Evolutionary conservation across 2,888 invertebrate species (phyloP).

Genomic region (Andrena bucephala): DNA sequence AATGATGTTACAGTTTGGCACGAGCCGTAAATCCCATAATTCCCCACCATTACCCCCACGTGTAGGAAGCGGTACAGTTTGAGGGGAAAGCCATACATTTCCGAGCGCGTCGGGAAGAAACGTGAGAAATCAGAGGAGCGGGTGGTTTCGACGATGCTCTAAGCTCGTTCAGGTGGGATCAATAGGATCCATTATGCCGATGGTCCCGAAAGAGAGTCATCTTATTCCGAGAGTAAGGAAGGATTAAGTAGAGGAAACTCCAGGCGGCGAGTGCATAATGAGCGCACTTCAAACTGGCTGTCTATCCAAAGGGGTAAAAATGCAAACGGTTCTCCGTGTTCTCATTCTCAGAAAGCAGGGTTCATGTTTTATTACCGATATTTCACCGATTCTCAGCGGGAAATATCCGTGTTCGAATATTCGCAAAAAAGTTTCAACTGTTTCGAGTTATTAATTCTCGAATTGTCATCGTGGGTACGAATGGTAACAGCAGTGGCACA

Average conservation of each 20-base stretch:
- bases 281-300: not conserved
- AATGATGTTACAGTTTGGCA: not conserved
- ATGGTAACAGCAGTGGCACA: not conserved
- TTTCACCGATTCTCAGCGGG: not conserved
- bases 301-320: not conserved
- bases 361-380: not conserved
- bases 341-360: not conserved
- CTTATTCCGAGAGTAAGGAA: constrained; percentile 4
- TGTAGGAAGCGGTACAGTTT: not conserved
- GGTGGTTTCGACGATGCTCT: constrained; percentile 3
- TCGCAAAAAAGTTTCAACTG: not conserved
- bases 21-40: not conserved
- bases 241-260: constrained; percentile 18
- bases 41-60: not conserved
- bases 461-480: not conserved
- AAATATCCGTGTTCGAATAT: not conserved
- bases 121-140: constrained; percentile 9
- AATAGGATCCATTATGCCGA: constrained; percentile 11
- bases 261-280: not conserved
- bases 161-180: constrained; percentile 14
- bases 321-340: not conserved
- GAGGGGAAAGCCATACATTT: constrained; percentile 2
- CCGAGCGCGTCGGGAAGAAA: constrained; percentile 6
- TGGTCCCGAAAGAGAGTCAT: constrained; percentile 5
- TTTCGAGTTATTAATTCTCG: too few species aligned